Base-by-base conservation (phyloP, 2,888 invertebrate species). In the Pseudococcus viburni region DNA sequence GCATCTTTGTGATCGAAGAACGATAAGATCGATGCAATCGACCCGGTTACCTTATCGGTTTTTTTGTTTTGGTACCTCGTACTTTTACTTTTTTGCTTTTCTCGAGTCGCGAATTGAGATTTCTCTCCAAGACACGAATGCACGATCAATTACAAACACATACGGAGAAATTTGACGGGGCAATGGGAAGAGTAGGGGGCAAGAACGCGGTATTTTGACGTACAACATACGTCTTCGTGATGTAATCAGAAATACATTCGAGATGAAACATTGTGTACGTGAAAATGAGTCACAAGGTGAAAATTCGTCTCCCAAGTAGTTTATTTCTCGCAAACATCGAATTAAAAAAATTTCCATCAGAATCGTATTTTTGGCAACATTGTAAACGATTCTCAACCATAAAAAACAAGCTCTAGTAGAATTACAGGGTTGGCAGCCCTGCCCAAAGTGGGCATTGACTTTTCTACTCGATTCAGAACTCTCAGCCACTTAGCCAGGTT, bases 71-170 rank as follows among this genome's bases (percentile, higher is more conserved):
- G n/a, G 55, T 55, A n/a, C 55, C 15, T n/a, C n/a, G 55, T 55
- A 55, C 55, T 55, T 55, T 55, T 55, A 55, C 55, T 55, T 55
- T 55, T 55, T 55, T 55, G 55, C 55, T n/a, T 55, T 55, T 55
- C 55, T 55, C 55, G 17, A 7, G n/a, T 8, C n/a, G n/a, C 55
- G n/a, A 55, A 55, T 55, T 55, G n/a, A 55, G 55, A 55, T 55
- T 55, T 55, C 55, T 55, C 48, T 51, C 48, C 15, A 1, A 33
- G 26, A n/a, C 55, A 55, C n/a, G n/a, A 55, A 55, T 5, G 55
- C 55, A n/a, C 55, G n/a, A 55, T 55, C n/a, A 55, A 55, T 55
- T 55, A 55, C 7, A 7, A n/a, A 55, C 15, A 42, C 8, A 42
- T 42, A 42, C 9, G 6, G 55, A 55, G 55, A 55, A 55, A 55